These are phyloP conservation scores for Parapsyche elsis DNA, from an alignment of 1,140 invertebrate species.

Conservation along the genomic window DNA sequence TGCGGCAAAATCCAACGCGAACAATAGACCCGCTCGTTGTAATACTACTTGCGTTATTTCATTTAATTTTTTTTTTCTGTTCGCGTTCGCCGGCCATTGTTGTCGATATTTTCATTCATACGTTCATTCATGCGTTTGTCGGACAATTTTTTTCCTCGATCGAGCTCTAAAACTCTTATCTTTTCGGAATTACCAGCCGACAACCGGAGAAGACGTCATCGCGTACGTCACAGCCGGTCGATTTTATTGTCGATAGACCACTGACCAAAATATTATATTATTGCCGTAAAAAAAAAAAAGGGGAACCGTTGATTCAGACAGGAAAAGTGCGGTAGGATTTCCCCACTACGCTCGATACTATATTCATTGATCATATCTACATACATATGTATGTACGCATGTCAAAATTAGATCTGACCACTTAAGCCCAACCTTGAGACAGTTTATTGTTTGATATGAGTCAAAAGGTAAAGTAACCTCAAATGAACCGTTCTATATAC, in stretches of 20 bases:
- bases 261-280: not conserved
- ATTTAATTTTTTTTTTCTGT: not conserved
- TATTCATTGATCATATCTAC: no score
- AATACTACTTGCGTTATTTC: slow-evolving; percentile 1
- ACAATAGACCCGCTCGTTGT: slow-evolving; percentile 19
- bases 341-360: not conserved
- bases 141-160: not conserved
- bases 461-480: no score
- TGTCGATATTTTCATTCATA: slow-evolving; percentile 30
- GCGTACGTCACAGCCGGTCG: not conserved
- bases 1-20: not conserved
- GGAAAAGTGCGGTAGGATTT: slow-evolving; percentile 7
- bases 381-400: no score
- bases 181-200: not conserved
- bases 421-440: no score
- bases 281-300: not conserved
- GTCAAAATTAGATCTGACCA: no score
- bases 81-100: slow-evolving; percentile 2
- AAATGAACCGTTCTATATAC: no score
- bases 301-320: not conserved
- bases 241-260: not conserved
- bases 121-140: not conserved
- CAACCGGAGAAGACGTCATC: not conserved
- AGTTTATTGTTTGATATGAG: no score
- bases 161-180: not conserved